A percentile compares a stretch with the other conserved stretches of the same genome.
Evolutionary conservation across 2,888 invertebrate genomes (phyloP).

Genomic region (Hedychridium roseum): DNA sequence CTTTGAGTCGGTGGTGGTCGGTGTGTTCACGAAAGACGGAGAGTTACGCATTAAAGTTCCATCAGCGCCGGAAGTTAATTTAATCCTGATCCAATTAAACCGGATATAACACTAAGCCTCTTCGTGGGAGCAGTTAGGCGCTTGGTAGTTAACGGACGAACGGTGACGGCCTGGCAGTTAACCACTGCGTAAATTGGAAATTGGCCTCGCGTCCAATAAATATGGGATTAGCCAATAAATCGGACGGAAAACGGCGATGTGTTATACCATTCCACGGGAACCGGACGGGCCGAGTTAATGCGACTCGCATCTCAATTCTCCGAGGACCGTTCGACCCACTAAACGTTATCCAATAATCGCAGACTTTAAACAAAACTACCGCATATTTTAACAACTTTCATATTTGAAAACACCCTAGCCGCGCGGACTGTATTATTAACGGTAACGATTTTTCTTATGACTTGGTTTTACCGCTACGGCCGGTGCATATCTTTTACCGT

Average conservation of each 20-base stretch:
- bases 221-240: constrained; percentile 49
- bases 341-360: background rate
- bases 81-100: constrained; percentile 52
- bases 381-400: no score
- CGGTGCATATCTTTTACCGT: no score
- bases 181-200: constrained; percentile 45
- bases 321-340: background rate
- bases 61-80: constrained; percentile 50
- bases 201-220: constrained; percentile 47
- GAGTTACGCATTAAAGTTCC: constrained; percentile 34
- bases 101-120: constrained; percentile 46
- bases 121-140: constrained; percentile 30
- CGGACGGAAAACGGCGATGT: constrained; percentile 36
- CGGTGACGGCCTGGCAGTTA: no score
- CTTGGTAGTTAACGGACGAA: no score
- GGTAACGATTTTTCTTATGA: no score
- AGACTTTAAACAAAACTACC: no score
- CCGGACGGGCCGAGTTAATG: no score
- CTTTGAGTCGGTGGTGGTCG: no score
- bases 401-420: no score
- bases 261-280: constrained; percentile 27
- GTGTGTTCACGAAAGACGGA: background rate
- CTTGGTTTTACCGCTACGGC: no score
- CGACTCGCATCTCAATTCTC: background rate
- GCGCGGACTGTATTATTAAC: no score